Conservation (phyloP, 1,140 invertebrate species). For the Ridgeia piscesae region DNA sequence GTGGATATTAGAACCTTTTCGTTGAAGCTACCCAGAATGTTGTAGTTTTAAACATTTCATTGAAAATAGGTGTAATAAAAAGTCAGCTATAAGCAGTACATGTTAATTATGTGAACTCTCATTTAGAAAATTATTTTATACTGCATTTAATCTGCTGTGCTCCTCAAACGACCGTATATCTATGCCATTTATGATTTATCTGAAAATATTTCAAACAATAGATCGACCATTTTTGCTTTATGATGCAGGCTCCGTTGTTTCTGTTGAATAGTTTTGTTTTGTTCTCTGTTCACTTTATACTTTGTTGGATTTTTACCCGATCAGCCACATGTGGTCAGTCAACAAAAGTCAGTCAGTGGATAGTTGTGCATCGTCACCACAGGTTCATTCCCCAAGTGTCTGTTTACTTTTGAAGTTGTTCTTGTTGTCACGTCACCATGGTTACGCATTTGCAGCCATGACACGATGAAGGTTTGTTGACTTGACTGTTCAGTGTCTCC, state of each 20-base stretch:
- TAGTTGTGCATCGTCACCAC: not conserved
- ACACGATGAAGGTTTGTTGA: not conserved
- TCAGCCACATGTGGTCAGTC: not conserved
- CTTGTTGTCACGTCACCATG: not conserved
- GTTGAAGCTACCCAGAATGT: not conserved
- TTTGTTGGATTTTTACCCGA: not conserved
- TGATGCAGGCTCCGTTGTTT: not conserved
- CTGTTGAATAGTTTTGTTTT: not conserved
- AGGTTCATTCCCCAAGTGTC: too few species aligned
- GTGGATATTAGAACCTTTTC: not conserved
- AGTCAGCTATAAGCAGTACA: too few species aligned
- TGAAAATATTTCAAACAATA: not conserved
- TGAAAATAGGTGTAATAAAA: not conserved
- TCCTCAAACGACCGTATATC: not conserved
- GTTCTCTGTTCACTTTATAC: not conserved
- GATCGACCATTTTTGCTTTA: not conserved
- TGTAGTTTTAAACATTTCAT: not conserved
- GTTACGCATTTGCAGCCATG: not conserved
- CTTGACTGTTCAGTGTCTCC: not conserved
- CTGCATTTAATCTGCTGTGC: not conserved
- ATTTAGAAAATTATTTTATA: too few species aligned
- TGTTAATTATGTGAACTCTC: too few species aligned
- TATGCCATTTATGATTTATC: not conserved
- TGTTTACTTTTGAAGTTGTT: not conserved
- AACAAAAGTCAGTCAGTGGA: not conserved